phyloP scores from a whole-genome alignment of 2,113 vertebrate species.

The Turdus rufiventris region DNA sequence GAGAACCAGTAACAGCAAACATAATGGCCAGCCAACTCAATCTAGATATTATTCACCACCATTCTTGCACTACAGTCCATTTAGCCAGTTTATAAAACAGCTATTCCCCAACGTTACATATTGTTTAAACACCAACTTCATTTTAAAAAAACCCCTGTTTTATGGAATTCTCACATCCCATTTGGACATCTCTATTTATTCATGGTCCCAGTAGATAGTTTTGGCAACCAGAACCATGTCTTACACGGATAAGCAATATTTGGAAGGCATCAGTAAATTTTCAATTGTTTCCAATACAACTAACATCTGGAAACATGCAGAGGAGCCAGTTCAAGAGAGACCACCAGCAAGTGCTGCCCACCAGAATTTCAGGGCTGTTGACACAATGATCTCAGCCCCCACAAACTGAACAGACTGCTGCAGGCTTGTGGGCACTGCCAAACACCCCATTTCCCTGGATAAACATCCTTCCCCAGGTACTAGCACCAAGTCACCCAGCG shows the following conservation, averaged over 20 bases:
- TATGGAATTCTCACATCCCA: neutral
- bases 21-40: neutral
- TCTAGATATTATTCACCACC: neutral
- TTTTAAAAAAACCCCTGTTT: neutral
- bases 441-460: neutral
- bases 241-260: neutral
- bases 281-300: neutral
- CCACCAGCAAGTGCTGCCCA: neutral
- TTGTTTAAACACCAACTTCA: neutral
- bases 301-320: neutral
- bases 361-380: neutral
- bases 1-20: neutral
- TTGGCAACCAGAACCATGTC: neutral
- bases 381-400: neutral
- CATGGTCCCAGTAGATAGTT: neutral
- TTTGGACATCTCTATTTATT: neutral
- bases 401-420: neutral
- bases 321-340: neutral
- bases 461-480: neutral
- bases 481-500: neutral
- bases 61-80: neutral
- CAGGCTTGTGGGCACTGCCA: neutral
- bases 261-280: neutral
- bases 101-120: neutral
- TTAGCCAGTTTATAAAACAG: neutral